Evolutionary conservation across 92 coral and sea anemone species (phyloP).

Genomic region (Zoanthus gigantus): DNA sequence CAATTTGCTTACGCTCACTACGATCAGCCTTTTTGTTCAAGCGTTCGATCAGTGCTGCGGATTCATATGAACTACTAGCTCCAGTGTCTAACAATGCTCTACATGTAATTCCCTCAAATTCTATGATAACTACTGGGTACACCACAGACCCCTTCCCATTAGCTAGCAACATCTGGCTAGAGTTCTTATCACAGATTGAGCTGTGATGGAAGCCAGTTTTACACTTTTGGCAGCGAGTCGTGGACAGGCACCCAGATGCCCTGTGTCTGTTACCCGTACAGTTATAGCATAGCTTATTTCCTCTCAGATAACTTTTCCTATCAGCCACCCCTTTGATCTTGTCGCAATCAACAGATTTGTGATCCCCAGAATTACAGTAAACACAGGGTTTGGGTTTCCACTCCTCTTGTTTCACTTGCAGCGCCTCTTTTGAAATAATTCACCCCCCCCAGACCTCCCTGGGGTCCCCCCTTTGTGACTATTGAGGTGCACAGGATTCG

Average conservation of each 20-base stretch:
- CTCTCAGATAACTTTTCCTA: slow-evolving; percentile 50
- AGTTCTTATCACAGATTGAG: slow-evolving; percentile 63
- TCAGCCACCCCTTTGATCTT: slow-evolving; percentile 57
- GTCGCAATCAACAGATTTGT: slow-evolving; percentile 70
- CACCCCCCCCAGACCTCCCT: slow-evolving; percentile 44
- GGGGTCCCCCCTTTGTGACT: slow-evolving; percentile 25
- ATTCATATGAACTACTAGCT: slow-evolving; percentile 68
- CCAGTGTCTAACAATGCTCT: slow-evolving; percentile 74
- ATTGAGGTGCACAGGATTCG: slow-evolving; percentile 31
- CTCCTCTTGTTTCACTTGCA: slow-evolving; percentile 53
- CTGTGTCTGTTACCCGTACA: slow-evolving; percentile 67
- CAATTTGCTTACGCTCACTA: slow-evolving; percentile 51
- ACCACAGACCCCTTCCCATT: slow-evolving; percentile 52
- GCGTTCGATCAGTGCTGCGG: slow-evolving; percentile 60
- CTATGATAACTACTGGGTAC: slow-evolving; percentile 66
- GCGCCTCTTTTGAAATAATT: slow-evolving; percentile 8
- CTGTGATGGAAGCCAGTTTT: slow-evolving; percentile 65
- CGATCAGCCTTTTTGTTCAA: slow-evolving; percentile 58
- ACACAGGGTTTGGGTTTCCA: slow-evolving; percentile 65
- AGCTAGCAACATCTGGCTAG: slow-evolving; percentile 58
- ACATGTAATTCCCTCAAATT: slow-evolving; percentile 70
- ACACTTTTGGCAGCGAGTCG: slow-evolving; percentile 59
- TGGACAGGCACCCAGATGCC: slow-evolving; percentile 63
- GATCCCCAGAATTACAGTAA: slow-evolving; percentile 54
- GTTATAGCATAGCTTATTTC: slow-evolving; percentile 66